Evolutionary conservation across 2,113 vertebrate genomes (phyloP), one percentile per base, ranked within the genome.

Genomic region (Myodes glareolus): DNA sequence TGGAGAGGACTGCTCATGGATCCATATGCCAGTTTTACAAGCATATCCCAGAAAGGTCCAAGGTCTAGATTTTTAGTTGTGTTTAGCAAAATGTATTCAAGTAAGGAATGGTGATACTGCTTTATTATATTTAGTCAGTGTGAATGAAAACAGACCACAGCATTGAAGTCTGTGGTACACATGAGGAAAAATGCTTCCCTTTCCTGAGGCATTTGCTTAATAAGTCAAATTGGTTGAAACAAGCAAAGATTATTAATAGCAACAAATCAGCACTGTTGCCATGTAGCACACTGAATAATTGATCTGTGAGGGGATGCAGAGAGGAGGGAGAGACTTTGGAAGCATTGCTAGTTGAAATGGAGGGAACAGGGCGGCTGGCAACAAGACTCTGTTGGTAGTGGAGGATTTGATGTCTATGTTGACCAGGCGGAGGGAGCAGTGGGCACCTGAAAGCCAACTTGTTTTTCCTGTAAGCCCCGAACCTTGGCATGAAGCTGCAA

Each of bases 91-190:
- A 50, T 75, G 17, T 85, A 58, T 52, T 88, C 45, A 90, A 52
- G 61, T 63, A 84, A 95, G 39, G 65, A 27, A 92, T 47, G 65
- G 76, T 36, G 13, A n/a, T 68, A 85, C 70, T 97, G 29, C 39
- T 52, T 95, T 81, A 90, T 96, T 92, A 52, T 82, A 13, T 85
- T 93, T 42, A 90, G 33, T 89, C n/a, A 89, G 0, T 67, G 81
- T 97, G 42, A 88, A 61, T 91, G 78, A 78, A 94, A 94, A 52
- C 72, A 91, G 84, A 16, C 47, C 55, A 50, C 52, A 17, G 14
- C 23, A 61, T 73, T 11, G 88, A 89, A 58, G 33, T 93, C 58
- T 80, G 8, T 33, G 31, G 70, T 19, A 9, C 47, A 63, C 87
- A 17, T 63, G 73, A 91, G 70, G 92, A 63, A 76, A 91, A 65